A percentile compares a stretch with the other conserved stretches of the same genome.
Conservation (phyloP, 1,140 invertebrate species). For the Bombus sylvicola region DNA sequence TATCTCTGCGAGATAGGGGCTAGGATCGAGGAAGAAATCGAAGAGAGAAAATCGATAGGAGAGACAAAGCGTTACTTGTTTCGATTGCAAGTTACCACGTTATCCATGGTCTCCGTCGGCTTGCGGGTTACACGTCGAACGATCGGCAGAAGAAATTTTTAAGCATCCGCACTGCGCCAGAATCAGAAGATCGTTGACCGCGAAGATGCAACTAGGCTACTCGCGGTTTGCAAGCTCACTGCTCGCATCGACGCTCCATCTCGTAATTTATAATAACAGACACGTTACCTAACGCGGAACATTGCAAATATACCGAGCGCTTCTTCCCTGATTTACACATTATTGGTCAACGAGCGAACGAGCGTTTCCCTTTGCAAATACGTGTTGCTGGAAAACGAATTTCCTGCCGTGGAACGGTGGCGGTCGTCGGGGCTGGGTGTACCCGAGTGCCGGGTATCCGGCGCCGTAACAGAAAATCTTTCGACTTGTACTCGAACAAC, state of each 20-base stretch:
- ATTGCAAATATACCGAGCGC: background rate
- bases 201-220: constrained; percentile 44
- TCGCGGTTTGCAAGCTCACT: constrained; percentile 23
- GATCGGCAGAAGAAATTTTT: constrained; percentile 38
- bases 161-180: constrained; percentile 54
- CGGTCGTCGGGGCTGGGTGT: no score
- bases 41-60: no score
- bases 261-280: constrained; percentile 39
- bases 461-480: background rate
- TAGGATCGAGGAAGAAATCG: no score
- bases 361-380: background rate
- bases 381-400: constrained; percentile 7
- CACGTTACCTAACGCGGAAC: background rate
- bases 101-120: background rate
- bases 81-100: background rate
- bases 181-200: constrained; percentile 49
- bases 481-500: no score
- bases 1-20: no score
- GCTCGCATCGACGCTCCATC: constrained; percentile 1
- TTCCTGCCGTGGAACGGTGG: background rate
- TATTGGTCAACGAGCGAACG: background rate
- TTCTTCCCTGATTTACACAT: constrained; percentile 19
- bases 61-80: background rate
- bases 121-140: background rate
- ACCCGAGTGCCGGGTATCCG: no score